A percentile compares a stretch with the other conserved stretches of the same genome.
Conservation (phyloP, 2,113 vertebrate genomes). For the Salvelinus alpinus region DNA sequence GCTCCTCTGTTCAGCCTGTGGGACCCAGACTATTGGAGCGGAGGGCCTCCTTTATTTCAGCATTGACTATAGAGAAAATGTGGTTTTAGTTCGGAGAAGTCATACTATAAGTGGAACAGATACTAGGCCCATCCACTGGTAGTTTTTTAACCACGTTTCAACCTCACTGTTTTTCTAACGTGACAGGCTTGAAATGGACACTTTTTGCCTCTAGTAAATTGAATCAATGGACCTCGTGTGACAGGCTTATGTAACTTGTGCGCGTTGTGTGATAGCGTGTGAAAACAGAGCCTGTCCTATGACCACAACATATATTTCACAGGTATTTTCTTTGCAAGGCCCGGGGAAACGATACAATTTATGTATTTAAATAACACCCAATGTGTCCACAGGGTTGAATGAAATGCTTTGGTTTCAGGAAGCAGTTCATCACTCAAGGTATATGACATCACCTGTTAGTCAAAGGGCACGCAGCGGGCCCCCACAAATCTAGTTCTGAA, state of each 20-base stretch:
- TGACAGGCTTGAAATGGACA: background rate
- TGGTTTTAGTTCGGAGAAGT: background rate
- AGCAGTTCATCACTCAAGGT: too few relatives aligned
- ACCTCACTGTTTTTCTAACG: background rate
- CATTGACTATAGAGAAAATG: background rate
- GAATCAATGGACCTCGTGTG: background rate
- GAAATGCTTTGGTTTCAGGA: too few relatives aligned
- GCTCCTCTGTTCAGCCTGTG: slow-evolving; percentile 8
- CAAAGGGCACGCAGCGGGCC: too few relatives aligned
- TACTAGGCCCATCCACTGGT: too few relatives aligned
- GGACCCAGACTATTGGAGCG: slow-evolving; percentile 3
- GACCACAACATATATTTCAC: background rate
- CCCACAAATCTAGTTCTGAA: too few relatives aligned
- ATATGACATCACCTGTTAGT: too few relatives aligned
- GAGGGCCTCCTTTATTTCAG: slow-evolving; percentile 5
- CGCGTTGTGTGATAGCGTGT: slow-evolving; percentile 1
- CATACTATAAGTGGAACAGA: background rate
- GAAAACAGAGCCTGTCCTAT: background rate
- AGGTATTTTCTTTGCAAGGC: background rate
- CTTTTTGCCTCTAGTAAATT: background rate
- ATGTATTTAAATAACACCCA: too few relatives aligned
- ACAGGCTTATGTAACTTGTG: background rate
- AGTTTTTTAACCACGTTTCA: background rate
- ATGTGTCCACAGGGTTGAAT: too few relatives aligned
- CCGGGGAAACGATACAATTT: too few relatives aligned